These are phyloP conservation scores for Coluber constrictor DNA, from an alignment of 2,797 vertebrate genomes.

Conservation along the genomic window DNA sequence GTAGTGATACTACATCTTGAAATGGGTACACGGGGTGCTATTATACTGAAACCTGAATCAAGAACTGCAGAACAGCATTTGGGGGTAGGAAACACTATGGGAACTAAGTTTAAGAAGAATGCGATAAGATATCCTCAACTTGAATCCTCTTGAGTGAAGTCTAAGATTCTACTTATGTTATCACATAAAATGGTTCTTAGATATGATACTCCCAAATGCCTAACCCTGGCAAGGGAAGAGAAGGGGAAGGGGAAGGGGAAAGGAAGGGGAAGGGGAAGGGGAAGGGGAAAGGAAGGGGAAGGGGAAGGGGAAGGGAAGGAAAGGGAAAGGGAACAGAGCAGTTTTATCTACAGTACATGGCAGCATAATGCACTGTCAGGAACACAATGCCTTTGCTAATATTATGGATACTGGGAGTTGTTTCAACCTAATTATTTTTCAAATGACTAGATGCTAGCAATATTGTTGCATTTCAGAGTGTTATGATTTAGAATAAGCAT, in stretches of 20 bases:
- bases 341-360: not conserved
- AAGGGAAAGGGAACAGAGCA: not conserved
- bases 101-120: not conserved
- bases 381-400: not conserved
- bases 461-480: not conserved
- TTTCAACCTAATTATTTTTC: not conserved
- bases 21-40: not conserved
- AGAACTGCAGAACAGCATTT: not conserved
- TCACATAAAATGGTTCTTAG: not conserved
- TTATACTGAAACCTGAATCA: not conserved
- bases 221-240: not conserved
- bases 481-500: not conserved
- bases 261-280: too few relatives aligned
- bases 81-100: not conserved
- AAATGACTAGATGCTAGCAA: not conserved
- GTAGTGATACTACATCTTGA: constrained; percentile 1
- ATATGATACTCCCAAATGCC: not conserved
- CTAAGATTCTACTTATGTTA: not conserved
- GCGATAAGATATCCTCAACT: not conserved
- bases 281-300: too few relatives aligned
- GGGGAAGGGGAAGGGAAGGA: too few relatives aligned
- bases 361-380: not conserved
- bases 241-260: too few relatives aligned
- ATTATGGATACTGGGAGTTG: not conserved
- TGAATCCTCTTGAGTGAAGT: not conserved